Base-by-base conservation (phyloP, 2,113 vertebrate genomes). In the Psittacara wagleri region DNA sequence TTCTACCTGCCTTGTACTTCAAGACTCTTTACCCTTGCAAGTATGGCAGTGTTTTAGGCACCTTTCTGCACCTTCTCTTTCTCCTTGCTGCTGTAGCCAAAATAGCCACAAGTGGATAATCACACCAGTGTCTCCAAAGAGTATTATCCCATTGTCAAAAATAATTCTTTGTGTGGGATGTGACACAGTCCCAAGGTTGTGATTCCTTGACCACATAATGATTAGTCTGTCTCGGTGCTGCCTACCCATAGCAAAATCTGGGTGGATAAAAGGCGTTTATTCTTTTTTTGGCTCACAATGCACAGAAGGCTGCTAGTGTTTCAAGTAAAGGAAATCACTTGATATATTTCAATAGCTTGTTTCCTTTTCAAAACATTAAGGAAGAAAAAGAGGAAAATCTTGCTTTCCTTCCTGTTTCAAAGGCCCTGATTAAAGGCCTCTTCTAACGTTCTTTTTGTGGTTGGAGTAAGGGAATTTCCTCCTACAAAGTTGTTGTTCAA, bases 401-500 rank as follows among this genome's bases (percentile, higher is more conserved):
- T 83, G 61, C 61, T 94, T 97, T 95, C 95, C 95, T 96, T 97
- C 91, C 91, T 95, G 87, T 96, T 96, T 93, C 93, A 96, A 96
- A 95, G 89, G 83, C 73, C 11, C 59, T 95, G 94, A 95, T 95
- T 95, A 96, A 96, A 94, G 68, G 37, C 66, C 63, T 96, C 81
- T 92, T 92, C 87, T 90, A 73, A 87, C 28, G n/a, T 52, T 93
- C 82, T 84, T 93, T 75, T 78, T 39, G 83, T 91, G 72, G 49
- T 51, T 88, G 78, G 64, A 92, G 59, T 82, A 96, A 93, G 88
- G 81, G 92, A 95, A 84, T 94, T 95, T 96, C 92, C 91, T 96
- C 28, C 77, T 94, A 57, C 77, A 91, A 95, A 91, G 74, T 28
- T 73, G 80, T 83, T 91, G 80, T 90, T 93, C 80, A 94, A 80